phyloP scores from a whole-genome alignment of 2,888 invertebrate species.

The Megalurothrips usitatus region DNA sequence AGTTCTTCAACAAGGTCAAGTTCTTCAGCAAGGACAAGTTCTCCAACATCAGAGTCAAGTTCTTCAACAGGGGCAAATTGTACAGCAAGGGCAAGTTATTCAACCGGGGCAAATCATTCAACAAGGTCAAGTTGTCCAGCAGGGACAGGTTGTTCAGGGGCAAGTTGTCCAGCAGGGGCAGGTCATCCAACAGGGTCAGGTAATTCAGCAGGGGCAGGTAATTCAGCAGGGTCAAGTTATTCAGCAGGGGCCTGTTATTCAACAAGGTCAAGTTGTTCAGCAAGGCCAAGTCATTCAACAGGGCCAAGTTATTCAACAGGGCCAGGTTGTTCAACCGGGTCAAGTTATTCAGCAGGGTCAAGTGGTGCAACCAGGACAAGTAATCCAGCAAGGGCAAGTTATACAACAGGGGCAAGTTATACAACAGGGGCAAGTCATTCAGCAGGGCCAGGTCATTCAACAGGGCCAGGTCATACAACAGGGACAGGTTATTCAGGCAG shows the following conservation, averaged over 20 bases:
- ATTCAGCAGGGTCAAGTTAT: constrained; percentile 36
- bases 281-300: constrained; percentile 35
- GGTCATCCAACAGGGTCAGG: constrained; percentile 40
- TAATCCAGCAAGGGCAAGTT: constrained; percentile 40
- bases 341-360: constrained; percentile 39
- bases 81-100: constrained; percentile 38
- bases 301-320: constrained; percentile 31
- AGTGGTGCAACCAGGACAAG: constrained; percentile 38
- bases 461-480: constrained; percentile 20
- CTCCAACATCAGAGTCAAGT: constrained; percentile 36
- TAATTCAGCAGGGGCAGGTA: constrained; percentile 40
- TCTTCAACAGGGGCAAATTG: constrained; percentile 39
- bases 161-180: constrained; percentile 39
- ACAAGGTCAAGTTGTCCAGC: constrained; percentile 32
- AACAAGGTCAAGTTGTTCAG: constrained; percentile 36
- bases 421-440: constrained; percentile 40
- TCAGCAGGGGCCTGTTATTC: constrained; percentile 36
- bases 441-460: constrained; percentile 32
- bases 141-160: constrained; percentile 30
- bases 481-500: constrained; percentile 35
- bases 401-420: constrained; percentile 38
- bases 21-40: constrained; percentile 40
- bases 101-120: constrained; percentile 40
- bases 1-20: constrained; percentile 38
- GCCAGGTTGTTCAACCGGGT: constrained; percentile 36